Evolutionary conservation across 1,140 invertebrate species (phyloP), one percentile per base, ranked within the genome.

Genomic region (Micrasema longulum): DNA sequence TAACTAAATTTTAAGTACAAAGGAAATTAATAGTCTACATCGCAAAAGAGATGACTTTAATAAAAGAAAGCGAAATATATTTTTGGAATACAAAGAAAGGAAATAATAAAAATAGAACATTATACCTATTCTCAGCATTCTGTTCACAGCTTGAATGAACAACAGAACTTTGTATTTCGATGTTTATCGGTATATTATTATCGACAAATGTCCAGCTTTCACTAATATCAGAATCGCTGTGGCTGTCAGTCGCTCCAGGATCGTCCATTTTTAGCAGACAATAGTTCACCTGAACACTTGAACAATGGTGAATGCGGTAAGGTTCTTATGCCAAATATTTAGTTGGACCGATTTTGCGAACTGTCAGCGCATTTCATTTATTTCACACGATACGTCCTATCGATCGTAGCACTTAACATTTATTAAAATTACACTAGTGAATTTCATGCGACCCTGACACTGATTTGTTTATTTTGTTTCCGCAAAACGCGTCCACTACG

Each of bases 171-270:
- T 41, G 66, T 5, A 1, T n/a, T 41, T 57, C 66, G 14, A 16
- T 18, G 23, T 57, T 50, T 10, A 20, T 20, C 18, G 64, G 7
- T 31, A 65, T 48, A 20, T 50, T 45, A 20, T 52, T 63, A 11
- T 74, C 65, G 18, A 75, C 26, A 26, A 74, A 26, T 2, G 73
- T 75, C 73, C 73, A 75, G 18, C 69, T 71, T 36, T 75, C 73
- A 22, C 57, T 52, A 9, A 53, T 60, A 47, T 75, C 73, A 12
- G 69, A 71, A 65, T 75, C 73, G 36, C 69, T 71, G 10, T 69
- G 47, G 38, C 55, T 65, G 14, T 64, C 60, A 14, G 11, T 62
- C 2, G 16, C 65, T 31, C 11, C 60, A 47, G n/a, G 14, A 12
- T 64, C 60, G 43, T 64, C 60, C 50, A 68, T 53, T 68, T 53